A percentile compares a stretch with the other conserved stretches of the same genome.
These are phyloP conservation scores for Amphipyra berbera DNA, from an alignment of 2,888 invertebrate genomes.

Conservation along the genomic window DNA sequence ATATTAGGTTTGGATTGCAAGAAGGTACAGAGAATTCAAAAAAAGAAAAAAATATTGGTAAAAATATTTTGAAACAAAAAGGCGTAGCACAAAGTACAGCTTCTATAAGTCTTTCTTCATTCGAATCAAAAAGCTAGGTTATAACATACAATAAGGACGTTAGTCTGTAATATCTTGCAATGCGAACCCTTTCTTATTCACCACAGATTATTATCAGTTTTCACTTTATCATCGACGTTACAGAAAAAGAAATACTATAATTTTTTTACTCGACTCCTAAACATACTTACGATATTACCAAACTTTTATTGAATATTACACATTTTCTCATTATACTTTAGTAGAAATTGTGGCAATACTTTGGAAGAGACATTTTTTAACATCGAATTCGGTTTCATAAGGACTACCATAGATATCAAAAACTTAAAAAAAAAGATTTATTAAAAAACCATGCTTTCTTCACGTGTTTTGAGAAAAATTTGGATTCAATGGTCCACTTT, in stretches of 20 bases:
- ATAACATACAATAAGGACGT: no score
- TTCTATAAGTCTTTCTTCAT: no score
- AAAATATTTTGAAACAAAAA: no score
- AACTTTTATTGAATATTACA: conserved; percentile 70
- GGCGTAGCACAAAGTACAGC: no score
- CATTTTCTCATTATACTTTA: conserved; percentile 67
- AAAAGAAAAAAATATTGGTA: no score
- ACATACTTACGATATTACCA: conserved; percentile 60
- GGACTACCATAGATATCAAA: conserved; percentile 65
- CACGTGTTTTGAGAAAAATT: conserved; percentile 30
- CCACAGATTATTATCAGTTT: conserved; percentile 40
- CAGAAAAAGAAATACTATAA: conserved; percentile 41
- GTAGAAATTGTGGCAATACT: conserved; percentile 84
- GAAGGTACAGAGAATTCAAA: not conserved
- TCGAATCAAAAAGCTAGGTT: no score
- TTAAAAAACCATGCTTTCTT: conserved; percentile 60
- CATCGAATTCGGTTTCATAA: conserved; percentile 83
- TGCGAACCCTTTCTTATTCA: conserved; percentile 13
- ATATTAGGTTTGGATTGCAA: conserved; percentile 34
- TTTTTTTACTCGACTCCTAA: conserved; percentile 60
- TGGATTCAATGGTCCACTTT: conserved; percentile 56
- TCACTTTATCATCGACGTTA: conserved; percentile 31
- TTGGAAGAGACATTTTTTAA: conserved; percentile 82
- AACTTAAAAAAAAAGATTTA: conserved; percentile 34
- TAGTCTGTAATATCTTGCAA: conserved; percentile 28